Evolutionary conservation across 1,140 invertebrate genomes (phyloP), one percentile per base, ranked within the genome.

Genomic region (Paracyclopina nana): DNA sequence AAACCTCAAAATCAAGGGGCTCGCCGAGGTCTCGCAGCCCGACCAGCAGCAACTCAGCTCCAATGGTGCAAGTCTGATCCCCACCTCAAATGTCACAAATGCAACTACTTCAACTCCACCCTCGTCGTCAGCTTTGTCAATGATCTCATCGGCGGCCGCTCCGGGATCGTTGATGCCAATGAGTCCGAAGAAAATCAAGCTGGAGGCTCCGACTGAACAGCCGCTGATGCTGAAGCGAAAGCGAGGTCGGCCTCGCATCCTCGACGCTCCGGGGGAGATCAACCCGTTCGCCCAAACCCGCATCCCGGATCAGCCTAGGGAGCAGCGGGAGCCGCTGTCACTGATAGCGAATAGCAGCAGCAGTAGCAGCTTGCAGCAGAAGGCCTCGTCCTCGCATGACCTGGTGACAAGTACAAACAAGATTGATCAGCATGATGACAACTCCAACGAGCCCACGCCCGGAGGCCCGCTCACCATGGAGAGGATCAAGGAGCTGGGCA

Each of bases 1-100:
- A 65, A 84, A 85, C 61, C 67, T 91, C 6, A 75, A 82, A 61
- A 84, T 90, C 53, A 90, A 91, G 67, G 86, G 86, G 0, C 65
- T 90, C 16, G 82, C 84, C 29, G 82, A 88, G 63, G 80, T 85
- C n/a, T 2, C 80, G 80, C 51, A 82, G 55, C 6, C 54, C 53
- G 16, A 9, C 9, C 9, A 31, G 30, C 30, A n/a, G n/a, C n/a
- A n/a, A n/a, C n/a, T n/a, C n/a, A n/a, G n/a, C n/a, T n/a, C n/a
- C n/a, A n/a, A n/a, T n/a, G n/a, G n/a, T n/a, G n/a, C n/a, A n/a
- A n/a, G n/a, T 8, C 34, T 20, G 4, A 3, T 38, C 20, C 34
- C 34, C 4, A 3, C 34, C 9, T 16, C 5, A 38, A 38, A 38
- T 38, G 9, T n/a, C 34, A 38, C n/a, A 38, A 38, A 5, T n/a